Base-by-base conservation (phyloP, 2,113 vertebrate species). In the Columbina picui region DNA sequence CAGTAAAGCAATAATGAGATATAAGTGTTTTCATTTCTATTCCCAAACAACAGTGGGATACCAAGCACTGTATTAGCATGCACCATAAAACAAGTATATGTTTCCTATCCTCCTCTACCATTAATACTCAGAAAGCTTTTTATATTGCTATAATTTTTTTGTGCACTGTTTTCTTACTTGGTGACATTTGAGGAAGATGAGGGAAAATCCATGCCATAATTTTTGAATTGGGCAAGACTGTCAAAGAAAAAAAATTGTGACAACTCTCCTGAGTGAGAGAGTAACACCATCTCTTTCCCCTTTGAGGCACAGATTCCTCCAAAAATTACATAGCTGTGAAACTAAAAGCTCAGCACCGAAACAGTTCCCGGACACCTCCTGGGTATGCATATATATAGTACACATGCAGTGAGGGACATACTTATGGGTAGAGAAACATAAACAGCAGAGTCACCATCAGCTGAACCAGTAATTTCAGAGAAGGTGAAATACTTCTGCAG, bases 261-360 rank as follows among this genome's bases (percentile, higher is more conserved):
- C 63, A 55, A 20, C 6, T 53, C 49, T 71, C 57, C 27, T 21
- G 27, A 12, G 10, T 73, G 36, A 89, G 47, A 71, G 30, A 89
- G 19, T 68, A 92, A 63, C 34, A 52, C 16, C 5, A 0, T 71
- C 56, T 50, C 49, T 82, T 78, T 84, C 43, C 65, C 69, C 45
- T 71, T 71, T 70, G 15, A 79, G 53, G n/a, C 57, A 87, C 36
- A 94, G 69, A 94, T 87, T 91, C 67, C 68, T 94, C 34, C 53
- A 87, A 38, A 88, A 91, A 87, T 85, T 8, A 38, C 70, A 69
- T 61, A 87, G 49, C 30, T 89, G 74, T 69, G 81, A 96, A 95
- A 79, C 53, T 78, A 77, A 93, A 91, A 91, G 74, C 87, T 94
- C 43, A 73, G 67, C 81, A 89, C 29, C 70, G 36, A 93, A 84